Evolutionary conservation across 2,888 invertebrate genomes (phyloP).

Genomic region (Drosophila mercatorum): DNA sequence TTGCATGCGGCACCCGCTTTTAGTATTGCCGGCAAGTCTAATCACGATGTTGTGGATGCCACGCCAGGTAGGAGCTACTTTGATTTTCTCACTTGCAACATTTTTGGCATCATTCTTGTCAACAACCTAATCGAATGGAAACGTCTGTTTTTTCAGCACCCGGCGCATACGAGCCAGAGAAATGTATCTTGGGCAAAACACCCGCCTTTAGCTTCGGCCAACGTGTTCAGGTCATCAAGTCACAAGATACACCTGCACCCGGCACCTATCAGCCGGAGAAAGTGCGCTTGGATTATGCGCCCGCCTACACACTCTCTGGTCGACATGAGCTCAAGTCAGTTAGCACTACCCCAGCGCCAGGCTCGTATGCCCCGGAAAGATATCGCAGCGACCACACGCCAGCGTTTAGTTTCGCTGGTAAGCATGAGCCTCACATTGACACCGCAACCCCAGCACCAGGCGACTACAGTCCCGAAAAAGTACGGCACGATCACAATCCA

Average conservation of each 20-base stretch:
- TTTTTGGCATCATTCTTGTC: not conserved
- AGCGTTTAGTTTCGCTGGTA: constrained; percentile 88
- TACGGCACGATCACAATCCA: constrained; percentile 86
- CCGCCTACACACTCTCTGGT: constrained; percentile 86
- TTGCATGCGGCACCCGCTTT: constrained; percentile 86
- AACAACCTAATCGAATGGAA: not conserved
- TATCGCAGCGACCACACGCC: constrained; percentile 83
- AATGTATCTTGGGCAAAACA: constrained; percentile 86
- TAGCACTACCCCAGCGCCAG: constrained; percentile 84
- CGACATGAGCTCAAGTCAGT: constrained; percentile 79
- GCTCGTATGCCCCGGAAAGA: constrained; percentile 87
- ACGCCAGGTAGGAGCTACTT: constrained; percentile 70
- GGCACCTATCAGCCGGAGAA: constrained; percentile 87
- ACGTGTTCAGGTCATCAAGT: constrained; percentile 87
- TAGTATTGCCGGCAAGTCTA: constrained; percentile 84
- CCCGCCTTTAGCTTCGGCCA: constrained; percentile 90
- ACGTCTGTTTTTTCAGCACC: constrained; percentile 84
- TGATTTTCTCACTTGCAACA: not conserved
- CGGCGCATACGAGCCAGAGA: constrained; percentile 87
- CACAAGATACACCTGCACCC: constrained; percentile 84
- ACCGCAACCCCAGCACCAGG: constrained; percentile 88
- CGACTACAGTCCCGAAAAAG: constrained; percentile 87
- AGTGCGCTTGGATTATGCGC: constrained; percentile 84
- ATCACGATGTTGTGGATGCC: constrained; percentile 84
- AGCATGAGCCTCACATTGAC: constrained; percentile 83